Evolutionary conservation across 2,797 vertebrate genomes (phyloP), one percentile per base, ranked within the genome.

Genomic region (Prunella strophiata): DNA sequence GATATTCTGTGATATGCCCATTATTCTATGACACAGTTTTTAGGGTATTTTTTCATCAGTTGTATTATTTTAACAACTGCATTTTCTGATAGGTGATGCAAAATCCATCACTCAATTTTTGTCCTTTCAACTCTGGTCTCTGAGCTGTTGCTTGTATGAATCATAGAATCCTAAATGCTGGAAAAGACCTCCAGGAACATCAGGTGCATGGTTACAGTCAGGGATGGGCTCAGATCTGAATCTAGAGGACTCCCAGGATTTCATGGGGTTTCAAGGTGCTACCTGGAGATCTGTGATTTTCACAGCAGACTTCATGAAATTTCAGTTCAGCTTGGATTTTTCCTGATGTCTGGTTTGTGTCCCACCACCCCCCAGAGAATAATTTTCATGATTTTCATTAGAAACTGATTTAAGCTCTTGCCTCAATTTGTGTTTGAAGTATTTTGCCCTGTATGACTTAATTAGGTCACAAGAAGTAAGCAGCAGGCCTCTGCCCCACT

Each of bases 371-470:
- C 14, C 8, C 8, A 18, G 34, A 83, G 61, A 67, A 58, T 0
- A 93, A 5, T 10, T 78, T 72, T 36, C 40, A 58, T 26, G 8
- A 38, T 52, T 70, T 91, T 70, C 27, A 63, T 85, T 54, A 68
- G 52, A 63, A 91, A 84, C 30, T 51, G 18, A 47, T 57, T 82
- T 70, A 52, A 51, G 15, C n/a, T 32, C 26, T 92, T 87, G 20
- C 36, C 11, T 80, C 17, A 34, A 13, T 72, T 89, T 67, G 14
- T 66, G 30, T 83, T 93, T 71, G 45, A 90, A 85, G 54, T 59
- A 29, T 59, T 80, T 85, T 36, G 58, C n/a, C 67, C 88, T 15
- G 8, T 62, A 77, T 84, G 94, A 95, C 91, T 97, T 97, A 97
- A 95, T 96, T 96, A 93, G 89, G 90, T 67, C 67, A 62, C n/a